phyloP scores from a whole-genome alignment of 2,797 vertebrate genomes.

The Myotis myotis region DNA sequence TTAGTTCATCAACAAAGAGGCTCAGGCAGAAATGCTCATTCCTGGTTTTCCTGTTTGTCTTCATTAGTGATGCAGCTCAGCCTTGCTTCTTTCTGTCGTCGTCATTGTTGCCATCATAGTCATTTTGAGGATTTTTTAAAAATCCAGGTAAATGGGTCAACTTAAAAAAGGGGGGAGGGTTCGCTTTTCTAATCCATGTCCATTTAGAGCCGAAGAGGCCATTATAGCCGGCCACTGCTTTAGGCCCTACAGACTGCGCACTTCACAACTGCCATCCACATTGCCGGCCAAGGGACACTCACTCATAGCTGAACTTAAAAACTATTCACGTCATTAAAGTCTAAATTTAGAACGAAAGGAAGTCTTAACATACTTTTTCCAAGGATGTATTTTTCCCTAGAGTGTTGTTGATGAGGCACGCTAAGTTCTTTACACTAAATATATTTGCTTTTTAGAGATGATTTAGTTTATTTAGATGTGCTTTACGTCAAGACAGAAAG shows the following conservation, averaged over 20 bases:
- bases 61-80: neutral
- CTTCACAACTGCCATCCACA: neutral
- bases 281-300: neutral
- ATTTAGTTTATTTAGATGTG: neutral
- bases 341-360: neutral
- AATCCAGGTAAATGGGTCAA: neutral
- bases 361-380: neutral
- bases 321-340: neutral
- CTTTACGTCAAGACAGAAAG: neutral
- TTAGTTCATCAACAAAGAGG: neutral
- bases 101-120: neutral
- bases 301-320: neutral
- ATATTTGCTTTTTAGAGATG: conserved; percentile 12
- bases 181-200: neutral
- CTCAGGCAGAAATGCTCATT: neutral
- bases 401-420: neutral
- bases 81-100: neutral
- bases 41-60: neutral
- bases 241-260: fast-evolving
- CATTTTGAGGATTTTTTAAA: neutral
- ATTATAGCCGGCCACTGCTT: neutral
- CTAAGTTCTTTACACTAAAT: neutral
- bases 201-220: neutral
- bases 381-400: neutral
- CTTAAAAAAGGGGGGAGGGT: neutral